phyloP scores from a whole-genome alignment of 2,113 vertebrate genomes.

The Carlito syrichta region DNA sequence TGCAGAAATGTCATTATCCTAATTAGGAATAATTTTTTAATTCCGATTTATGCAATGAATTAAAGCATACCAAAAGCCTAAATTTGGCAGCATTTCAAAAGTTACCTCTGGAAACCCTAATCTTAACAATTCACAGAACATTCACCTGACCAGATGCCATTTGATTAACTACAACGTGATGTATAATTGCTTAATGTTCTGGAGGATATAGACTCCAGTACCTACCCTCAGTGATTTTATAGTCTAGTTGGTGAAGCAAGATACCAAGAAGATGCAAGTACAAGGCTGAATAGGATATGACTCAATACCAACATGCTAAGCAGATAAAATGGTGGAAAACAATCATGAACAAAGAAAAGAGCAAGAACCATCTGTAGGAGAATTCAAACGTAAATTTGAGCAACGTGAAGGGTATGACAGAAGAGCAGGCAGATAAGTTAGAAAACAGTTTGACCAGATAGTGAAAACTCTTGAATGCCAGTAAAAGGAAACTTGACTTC shows the following conservation, averaged over 20 bases:
- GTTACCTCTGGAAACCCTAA: neutral
- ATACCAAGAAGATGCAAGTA: neutral
- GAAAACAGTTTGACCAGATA: neutral
- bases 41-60: constrained; percentile 42
- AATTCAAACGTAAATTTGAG: constrained; percentile 15
- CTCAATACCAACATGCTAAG: neutral
- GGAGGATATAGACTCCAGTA: neutral
- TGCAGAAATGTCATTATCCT: constrained; percentile 16
- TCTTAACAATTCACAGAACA: neutral
- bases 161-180: neutral
- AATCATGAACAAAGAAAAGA: neutral
- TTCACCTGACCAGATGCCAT: constrained; percentile 1
- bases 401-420: neutral
- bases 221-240: neutral
- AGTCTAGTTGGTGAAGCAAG: neutral
- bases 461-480: neutral
- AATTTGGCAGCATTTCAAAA: constrained; percentile 42
- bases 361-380: neutral
- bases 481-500: neutral
- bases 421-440: neutral
- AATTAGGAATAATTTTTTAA: constrained; percentile 44
- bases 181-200: neutral
- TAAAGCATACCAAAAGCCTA: neutral
- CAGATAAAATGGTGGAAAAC: neutral
- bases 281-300: neutral